Base-by-base conservation (phyloP, 2,888 invertebrate species). In the Stegana nigrithorax region DNA sequence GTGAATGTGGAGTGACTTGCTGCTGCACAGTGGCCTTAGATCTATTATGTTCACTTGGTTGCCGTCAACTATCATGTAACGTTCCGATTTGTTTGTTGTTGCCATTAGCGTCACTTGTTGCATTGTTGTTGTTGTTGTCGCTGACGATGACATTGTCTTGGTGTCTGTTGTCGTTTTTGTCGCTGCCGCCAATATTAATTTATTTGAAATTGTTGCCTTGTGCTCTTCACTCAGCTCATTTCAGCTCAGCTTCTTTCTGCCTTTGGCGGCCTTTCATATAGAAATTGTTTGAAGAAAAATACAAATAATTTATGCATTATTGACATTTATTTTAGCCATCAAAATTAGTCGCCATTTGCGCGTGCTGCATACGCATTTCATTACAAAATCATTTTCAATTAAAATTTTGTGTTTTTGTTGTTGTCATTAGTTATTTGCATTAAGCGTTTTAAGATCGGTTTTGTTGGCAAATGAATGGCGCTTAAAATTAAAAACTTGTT, bases 71-170 rank as follows among this genome's bases (percentile, higher is more conserved):
- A 55, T 55, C 53, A 36, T 55, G 53, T 55, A 55, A 68, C 70
- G 67, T 67, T 73, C 72, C 75, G 73, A 32, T 78, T 72, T 76
- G 75, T 78, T 76, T 80, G 76, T 68, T 68, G 67, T 80, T 78
- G 68, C 75, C 75, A 80, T 75, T 75, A 75, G 78, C 80, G 73
- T 80, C 75, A 75, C 71, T 10, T 17, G 4, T 10, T 44, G 7
- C 4, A 5, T 21, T 3, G 47, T 21, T 21, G 47, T 47, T 23
- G 47, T 23, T 23, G 25, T 47, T n/a, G 47, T 23, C 26, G 26
- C 14, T 26, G 50, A n/a, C n/a, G n/a, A n/a, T n/a, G n/a, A n/a
- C n/a, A n/a, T n/a, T n/a, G n/a, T n/a, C n/a, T n/a, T n/a, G n/a
- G n/a, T n/a, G n/a, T n/a, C 26, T 56, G 62, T 57, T 29, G 14